These are phyloP conservation scores for Orius insidiosus DNA, from an alignment of 1,140 invertebrate genomes.

Conservation along the genomic window DNA sequence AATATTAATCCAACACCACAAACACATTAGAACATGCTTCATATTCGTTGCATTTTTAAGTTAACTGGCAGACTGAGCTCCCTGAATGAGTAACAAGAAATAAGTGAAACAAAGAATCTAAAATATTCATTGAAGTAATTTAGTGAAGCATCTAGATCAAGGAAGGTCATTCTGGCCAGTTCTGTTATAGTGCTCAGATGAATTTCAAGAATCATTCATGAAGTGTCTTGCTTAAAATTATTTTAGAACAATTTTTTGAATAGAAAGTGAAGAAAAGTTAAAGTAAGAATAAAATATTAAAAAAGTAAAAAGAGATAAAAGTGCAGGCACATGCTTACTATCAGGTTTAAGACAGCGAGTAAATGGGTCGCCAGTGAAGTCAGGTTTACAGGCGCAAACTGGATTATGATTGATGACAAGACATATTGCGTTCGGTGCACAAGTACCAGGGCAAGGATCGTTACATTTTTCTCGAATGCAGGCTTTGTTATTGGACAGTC, in stretches of 20 bases:
- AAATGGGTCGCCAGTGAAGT: conserved; percentile 46
- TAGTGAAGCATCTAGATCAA: too few species aligned
- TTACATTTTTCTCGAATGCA: conserved; percentile 41
- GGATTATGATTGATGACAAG: conserved; percentile 44
- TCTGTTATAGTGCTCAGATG: too few species aligned
- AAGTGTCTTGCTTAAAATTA: background rate
- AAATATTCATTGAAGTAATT: too few species aligned
- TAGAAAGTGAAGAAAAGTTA: conserved; percentile 3
- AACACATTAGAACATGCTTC: conserved; percentile 2
- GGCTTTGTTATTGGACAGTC: conserved; percentile 40
- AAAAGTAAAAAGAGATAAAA: conserved; percentile 2
- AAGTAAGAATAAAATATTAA: background rate
- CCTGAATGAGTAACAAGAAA: background rate
- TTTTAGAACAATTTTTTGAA: background rate
- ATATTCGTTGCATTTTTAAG: background rate
- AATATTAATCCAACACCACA: background rate
- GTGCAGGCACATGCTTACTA: conserved; percentile 16
- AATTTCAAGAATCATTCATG: too few species aligned
- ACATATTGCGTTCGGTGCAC: conserved; percentile 40
- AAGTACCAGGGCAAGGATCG: conserved; percentile 41
- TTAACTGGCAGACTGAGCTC: too few species aligned
- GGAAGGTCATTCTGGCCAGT: too few species aligned
- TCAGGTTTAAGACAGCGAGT: conserved; percentile 31
- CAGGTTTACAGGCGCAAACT: conserved; percentile 39
- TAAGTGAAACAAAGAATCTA: too few species aligned